Conservation (phyloP, 2,797 vertebrate genomes). For the Pangasius macronema region DNA sequence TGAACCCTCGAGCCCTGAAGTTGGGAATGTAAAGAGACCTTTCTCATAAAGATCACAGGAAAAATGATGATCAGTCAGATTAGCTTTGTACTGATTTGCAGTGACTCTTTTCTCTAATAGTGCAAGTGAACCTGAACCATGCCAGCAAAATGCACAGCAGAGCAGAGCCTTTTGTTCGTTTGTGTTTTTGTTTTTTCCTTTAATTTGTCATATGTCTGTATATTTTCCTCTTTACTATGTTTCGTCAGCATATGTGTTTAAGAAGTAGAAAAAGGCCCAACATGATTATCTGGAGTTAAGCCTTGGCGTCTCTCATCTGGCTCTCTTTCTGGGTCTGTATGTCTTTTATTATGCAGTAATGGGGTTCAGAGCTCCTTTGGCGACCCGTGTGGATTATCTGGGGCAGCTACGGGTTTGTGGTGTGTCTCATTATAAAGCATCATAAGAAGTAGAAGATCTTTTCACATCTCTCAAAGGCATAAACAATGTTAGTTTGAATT, state of each 20-base stretch:
- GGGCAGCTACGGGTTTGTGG: not conserved
- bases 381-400: conserved; percentile 19
- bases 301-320: not conserved
- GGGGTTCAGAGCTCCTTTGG: conserved; percentile 18
- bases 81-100: not conserved
- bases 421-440: not conserved
- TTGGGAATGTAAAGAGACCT: not conserved
- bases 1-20: not conserved
- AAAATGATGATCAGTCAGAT: not conserved
- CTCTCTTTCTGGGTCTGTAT: not conserved
- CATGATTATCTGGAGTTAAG: not conserved
- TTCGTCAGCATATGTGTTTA: not conserved
- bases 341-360: conserved; percentile 22
- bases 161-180: not conserved
- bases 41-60: not conserved
- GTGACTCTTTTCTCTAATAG: too few relatives aligned
- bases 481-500: conserved; percentile 2
- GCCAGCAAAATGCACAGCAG: not conserved
- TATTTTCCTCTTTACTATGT: not conserved
- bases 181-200: too few relatives aligned
- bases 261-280: not conserved
- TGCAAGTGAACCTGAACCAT: not conserved
- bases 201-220: not conserved
- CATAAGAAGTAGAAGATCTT: not conserved
- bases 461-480: not conserved